Percentiles rank a stretch among this genome's conserved stretches.
Conservation (phyloP, 2,888 invertebrate species). For the Pseudococcus longispinus region DNA sequence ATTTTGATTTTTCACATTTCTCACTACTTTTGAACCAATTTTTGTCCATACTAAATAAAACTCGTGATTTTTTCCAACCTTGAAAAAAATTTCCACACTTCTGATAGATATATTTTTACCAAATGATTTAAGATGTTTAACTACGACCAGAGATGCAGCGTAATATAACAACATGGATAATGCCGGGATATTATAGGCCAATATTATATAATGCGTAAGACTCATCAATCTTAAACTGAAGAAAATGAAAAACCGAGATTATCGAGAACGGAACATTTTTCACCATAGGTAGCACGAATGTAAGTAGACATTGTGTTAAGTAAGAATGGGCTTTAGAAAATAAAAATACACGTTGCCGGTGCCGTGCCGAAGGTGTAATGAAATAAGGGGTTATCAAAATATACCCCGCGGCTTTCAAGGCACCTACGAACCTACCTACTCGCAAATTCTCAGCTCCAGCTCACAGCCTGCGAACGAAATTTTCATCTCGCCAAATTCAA, state of each 20-base stretch:
- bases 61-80: too few relatives aligned
- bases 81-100: neutral
- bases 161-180: slow-evolving; percentile 32
- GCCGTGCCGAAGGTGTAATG: slow-evolving; percentile 32
- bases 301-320: slow-evolving; percentile 41
- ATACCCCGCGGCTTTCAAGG: neutral
- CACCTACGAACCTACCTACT: neutral
- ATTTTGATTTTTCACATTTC: too few relatives aligned
- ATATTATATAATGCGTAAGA: slow-evolving; percentile 44
- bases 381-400: slow-evolving; percentile 29
- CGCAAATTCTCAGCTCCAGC: neutral
- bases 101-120: neutral
- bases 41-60: too few relatives aligned
- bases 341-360: slow-evolving; percentile 22
- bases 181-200: slow-evolving; percentile 31
- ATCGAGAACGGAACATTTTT: slow-evolving; percentile 51
- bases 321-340: slow-evolving; percentile 43
- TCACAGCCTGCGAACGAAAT: neutral
- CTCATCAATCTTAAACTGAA: slow-evolving; percentile 50
- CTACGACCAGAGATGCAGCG: neutral
- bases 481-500: neutral
- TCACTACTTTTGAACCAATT: too few relatives aligned
- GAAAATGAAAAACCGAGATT: slow-evolving; percentile 53
- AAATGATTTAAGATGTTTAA: slow-evolving; percentile 37
- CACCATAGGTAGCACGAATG: slow-evolving; percentile 43